These are phyloP conservation scores for Hycleus cichorii DNA, from an alignment of 1,140 invertebrate genomes.

Conservation along the genomic window DNA sequence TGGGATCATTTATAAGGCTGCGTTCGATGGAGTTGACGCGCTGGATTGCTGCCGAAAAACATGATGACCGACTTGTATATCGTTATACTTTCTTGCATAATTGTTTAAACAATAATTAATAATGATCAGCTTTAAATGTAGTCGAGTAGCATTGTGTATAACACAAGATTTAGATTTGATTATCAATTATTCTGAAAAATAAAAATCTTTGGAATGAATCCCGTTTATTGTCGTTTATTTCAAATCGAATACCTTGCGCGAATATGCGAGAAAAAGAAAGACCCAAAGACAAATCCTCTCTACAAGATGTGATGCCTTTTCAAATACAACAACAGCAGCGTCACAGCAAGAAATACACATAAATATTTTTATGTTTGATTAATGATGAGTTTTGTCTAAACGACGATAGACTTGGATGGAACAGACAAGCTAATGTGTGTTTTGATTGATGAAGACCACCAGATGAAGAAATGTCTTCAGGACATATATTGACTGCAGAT, in stretches of 20 bases:
- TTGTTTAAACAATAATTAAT: constrained; percentile 10
- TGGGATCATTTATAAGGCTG: constrained; percentile 27
- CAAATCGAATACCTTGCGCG: too few relatives aligned
- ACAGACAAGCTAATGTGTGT: constrained; percentile 31
- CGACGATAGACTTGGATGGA: constrained; percentile 3
- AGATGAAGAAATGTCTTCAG: constrained; percentile 37
- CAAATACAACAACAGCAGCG: constrained; percentile 5
- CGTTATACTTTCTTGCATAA: constrained; percentile 25
- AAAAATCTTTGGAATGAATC: constrained; percentile 8
- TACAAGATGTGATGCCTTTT: constrained; percentile 11
- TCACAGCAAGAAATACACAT: constrained; percentile 19
- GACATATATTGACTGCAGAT: constrained; percentile 35
- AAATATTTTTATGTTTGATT: constrained; percentile 35
- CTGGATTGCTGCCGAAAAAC: constrained; percentile 19
- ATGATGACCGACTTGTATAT: constrained; percentile 25
- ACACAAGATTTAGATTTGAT: constrained; percentile 12
- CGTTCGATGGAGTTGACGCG: constrained; percentile 8
- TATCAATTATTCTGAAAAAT: constrained; percentile 5
- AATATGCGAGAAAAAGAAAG: too few relatives aligned
- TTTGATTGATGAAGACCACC: constrained; percentile 40
- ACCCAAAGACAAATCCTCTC: too few relatives aligned
- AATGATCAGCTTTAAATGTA: constrained; percentile 17
- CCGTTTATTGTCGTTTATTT: too few relatives aligned
- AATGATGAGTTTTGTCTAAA: constrained; percentile 26
- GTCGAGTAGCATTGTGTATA: constrained; percentile 11